A percentile compares a stretch with the other conserved stretches of the same genome.
phyloP scores from a whole-genome alignment of 2,797 vertebrate genomes.

The Rhodeus uyekii region DNA sequence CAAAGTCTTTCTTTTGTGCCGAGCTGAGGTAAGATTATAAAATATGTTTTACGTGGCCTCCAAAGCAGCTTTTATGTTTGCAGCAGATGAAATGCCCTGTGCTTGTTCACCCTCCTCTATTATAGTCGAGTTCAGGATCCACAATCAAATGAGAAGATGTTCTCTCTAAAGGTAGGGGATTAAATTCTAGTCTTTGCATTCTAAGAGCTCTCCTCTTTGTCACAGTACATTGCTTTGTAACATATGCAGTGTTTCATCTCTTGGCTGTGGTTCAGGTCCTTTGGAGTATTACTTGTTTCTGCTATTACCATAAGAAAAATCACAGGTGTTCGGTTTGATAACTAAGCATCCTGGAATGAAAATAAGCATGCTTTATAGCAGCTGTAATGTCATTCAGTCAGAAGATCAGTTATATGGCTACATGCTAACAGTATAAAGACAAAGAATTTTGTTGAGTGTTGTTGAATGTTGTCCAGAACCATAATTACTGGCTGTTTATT shows the following conservation, averaged over 20 bases:
- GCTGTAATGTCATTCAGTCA: neutral
- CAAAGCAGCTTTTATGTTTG: slow-evolving; percentile 15
- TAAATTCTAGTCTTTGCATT: slow-evolving; percentile 30
- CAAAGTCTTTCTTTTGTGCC: slow-evolving; percentile 6
- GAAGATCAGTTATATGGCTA: neutral
- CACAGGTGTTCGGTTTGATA: slow-evolving; percentile 21
- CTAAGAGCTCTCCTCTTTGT: slow-evolving; percentile 23
- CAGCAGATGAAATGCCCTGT: slow-evolving; percentile 9
- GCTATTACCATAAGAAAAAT: slow-evolving; percentile 3
- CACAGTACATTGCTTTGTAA: slow-evolving; percentile 33
- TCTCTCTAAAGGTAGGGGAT: slow-evolving; percentile 23
- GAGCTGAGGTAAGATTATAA: slow-evolving; percentile 7
- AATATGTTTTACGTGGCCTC: neutral
- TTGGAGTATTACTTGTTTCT: slow-evolving; percentile 23
- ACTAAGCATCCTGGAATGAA: neutral
- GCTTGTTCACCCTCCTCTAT: slow-evolving; percentile 33
- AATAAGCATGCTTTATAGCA: neutral
- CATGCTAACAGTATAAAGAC: neutral
- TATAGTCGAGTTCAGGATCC: slow-evolving; percentile 12
- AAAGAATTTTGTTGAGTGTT: neutral
- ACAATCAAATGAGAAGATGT: slow-evolving; percentile 28
- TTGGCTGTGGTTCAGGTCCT: slow-evolving; percentile 11
- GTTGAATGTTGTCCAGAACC: neutral
- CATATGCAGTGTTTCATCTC: slow-evolving; percentile 47
- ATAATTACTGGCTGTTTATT: neutral